A percentile compares a stretch with the other conserved stretches of the same genome.
Conservation (phyloP, 2,113 vertebrate species). For the Oryzias javanicus region DNA sequence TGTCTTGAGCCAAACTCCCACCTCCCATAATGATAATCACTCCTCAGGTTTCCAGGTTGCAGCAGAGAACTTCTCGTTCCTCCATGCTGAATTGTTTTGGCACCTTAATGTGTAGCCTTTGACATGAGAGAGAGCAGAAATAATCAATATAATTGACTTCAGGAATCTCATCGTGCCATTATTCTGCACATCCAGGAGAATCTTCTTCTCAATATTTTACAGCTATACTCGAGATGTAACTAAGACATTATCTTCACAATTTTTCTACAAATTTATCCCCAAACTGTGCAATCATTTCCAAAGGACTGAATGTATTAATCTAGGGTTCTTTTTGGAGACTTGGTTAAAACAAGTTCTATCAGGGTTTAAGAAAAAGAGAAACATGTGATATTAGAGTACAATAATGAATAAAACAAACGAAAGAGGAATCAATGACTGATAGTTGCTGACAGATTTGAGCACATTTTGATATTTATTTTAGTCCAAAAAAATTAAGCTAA, state of each 20-base stretch:
- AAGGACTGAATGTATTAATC: background rate
- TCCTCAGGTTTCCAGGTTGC: conserved; percentile 12
- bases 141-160: conserved; percentile 51
- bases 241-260: background rate
- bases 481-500: background rate
- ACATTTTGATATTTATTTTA: background rate
- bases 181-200: conserved; percentile 30
- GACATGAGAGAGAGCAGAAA: conserved; percentile 50
- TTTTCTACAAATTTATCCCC: background rate
- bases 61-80: conserved; percentile 16
- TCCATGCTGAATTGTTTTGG: conserved; percentile 55
- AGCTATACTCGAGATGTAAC: background rate
- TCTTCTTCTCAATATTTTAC: conserved; percentile 7
- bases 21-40: background rate
- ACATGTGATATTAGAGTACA: no score
- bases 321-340: no score
- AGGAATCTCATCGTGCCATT: conserved; percentile 46
- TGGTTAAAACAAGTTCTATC: no score
- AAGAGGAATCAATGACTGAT: no score
- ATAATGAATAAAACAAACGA: no score
- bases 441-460: no score
- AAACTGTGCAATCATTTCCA: background rate
- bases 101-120: conserved; percentile 38
- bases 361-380: no score
- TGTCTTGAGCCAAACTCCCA: background rate